These are phyloP conservation scores for Chloroceryle inda DNA, from an alignment of 2,797 vertebrate genomes.

Conservation along the genomic window DNA sequence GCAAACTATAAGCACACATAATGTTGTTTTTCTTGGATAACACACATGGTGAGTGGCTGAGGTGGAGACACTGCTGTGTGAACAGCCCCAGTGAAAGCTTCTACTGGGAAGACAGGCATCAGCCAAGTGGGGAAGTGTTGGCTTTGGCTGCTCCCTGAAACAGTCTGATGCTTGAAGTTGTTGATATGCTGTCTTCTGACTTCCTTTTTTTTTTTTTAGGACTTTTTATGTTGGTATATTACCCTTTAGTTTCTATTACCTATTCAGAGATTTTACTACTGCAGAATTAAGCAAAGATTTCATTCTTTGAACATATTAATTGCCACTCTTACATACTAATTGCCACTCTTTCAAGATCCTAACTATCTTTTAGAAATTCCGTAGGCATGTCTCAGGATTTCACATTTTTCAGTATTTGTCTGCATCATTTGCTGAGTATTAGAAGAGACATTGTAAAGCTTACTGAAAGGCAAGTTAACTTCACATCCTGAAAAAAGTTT, in stretches of 20 bases:
- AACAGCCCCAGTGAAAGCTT: background rate
- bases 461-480: background rate
- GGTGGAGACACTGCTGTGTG: background rate
- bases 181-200: background rate
- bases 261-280: background rate
- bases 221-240: background rate
- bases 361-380: background rate
- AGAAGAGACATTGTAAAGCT: background rate
- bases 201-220: background rate
- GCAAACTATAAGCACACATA: rapidly evolving
- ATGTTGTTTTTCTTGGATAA: background rate
- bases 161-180: background rate
- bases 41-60: background rate
- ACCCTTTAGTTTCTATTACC: background rate
- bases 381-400: background rate
- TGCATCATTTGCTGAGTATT: background rate
- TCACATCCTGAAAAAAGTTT: background rate
- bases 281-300: background rate
- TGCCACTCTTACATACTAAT: background rate
- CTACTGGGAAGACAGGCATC: background rate
- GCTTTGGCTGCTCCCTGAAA: background rate
- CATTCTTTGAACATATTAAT: background rate
- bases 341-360: background rate
- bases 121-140: background rate
- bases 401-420: background rate